Evolutionary conservation across 2,797 vertebrate species (phyloP).

Genomic region (Sarcophilus harrisii): DNA sequence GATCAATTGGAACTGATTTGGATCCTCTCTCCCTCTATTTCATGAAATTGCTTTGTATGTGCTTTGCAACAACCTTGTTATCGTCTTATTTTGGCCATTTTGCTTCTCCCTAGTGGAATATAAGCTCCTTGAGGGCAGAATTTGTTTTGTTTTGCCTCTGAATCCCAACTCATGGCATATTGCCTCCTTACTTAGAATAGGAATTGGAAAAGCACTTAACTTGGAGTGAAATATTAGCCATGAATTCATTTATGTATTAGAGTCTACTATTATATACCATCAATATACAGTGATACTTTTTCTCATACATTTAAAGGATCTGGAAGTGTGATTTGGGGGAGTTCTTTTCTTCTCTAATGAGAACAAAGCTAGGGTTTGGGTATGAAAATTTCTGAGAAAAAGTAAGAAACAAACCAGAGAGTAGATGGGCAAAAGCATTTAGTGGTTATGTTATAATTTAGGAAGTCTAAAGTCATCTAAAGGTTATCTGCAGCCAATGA

Average conservation of each 20-base stretch:
- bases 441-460: constrained; percentile 41
- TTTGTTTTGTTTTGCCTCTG: not conserved
- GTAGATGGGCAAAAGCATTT: constrained; percentile 35
- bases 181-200: not conserved
- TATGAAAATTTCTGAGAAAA: constrained; percentile 18
- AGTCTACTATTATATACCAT: not conserved
- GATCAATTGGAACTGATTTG: too few relatives aligned
- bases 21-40: not conserved
- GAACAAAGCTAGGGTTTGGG: constrained; percentile 24
- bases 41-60: not conserved
- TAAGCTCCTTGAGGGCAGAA: not conserved
- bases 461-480: constrained; percentile 8
- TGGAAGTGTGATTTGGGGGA: constrained; percentile 29
- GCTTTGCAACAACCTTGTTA: not conserved
- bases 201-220: not conserved
- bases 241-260: not conserved
- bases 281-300: not conserved
- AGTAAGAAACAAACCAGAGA: constrained; percentile 42
- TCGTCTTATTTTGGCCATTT: not conserved
- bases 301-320: constrained; percentile 33
- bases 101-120: not conserved
- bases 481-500: constrained; percentile 10
- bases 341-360: constrained; percentile 24
- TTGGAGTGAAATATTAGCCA: not conserved
- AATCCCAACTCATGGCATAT: not conserved